phyloP scores from a whole-genome alignment of 2,113 vertebrate genomes.

The human region GRCh38 chr16:60260001-60260500 shows the following conservation, averaged over 20 bases:
- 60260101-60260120: conserved; percentile 22
- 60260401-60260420: neutral
- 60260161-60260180: conserved; percentile 65
- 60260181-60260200: conserved; percentile 67
- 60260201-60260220: conserved; percentile 67
- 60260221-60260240: conserved; percentile 59
- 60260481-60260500: neutral
- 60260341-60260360: neutral
- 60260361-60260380: neutral
- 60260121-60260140: conserved; percentile 61
- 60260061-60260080: conserved; percentile 1
- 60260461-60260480: neutral
- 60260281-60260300: conserved; percentile 49
- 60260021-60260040: neutral
- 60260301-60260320: neutral
- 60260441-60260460: neutral
- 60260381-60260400: neutral
- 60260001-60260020: neutral
- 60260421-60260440: neutral
- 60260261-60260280: conserved; percentile 36
- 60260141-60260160: conserved; percentile 71
- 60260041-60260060: neutral
- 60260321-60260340: neutral
- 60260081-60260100: conserved; percentile 18
- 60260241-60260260: conserved; percentile 68